phyloP scores from a whole-genome alignment of 2,113 vertebrate species.

The Semnopithecus entellus region DNA sequence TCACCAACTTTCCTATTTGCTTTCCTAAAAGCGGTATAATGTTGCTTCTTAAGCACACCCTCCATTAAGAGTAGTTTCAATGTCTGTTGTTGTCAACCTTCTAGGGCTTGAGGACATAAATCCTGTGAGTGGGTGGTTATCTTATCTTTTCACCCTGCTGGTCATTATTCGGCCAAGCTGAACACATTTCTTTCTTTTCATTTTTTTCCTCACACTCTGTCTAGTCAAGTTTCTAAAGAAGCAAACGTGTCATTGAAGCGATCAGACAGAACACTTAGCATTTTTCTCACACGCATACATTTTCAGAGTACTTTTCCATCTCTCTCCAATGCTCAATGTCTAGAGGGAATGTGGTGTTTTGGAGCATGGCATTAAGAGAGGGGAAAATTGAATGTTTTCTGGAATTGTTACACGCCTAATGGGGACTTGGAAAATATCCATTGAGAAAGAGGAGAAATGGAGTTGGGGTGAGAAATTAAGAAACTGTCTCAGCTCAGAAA shows the following conservation, averaged over 20 bases:
- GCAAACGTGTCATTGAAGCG: slow-evolving; percentile 19
- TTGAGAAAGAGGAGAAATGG: background rate
- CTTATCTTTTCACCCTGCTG: slow-evolving; percentile 51
- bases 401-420: background rate
- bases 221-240: slow-evolving; percentile 51
- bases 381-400: background rate
- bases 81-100: background rate
- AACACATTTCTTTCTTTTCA: slow-evolving; percentile 46
- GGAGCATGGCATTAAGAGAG: background rate
- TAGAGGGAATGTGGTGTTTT: background rate
- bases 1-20: background rate
- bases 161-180: slow-evolving; percentile 59
- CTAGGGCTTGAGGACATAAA: slow-evolving; percentile 10
- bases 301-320: slow-evolving; percentile 50
- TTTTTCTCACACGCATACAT: slow-evolving; percentile 37
- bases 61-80: background rate
- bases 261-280: slow-evolving; percentile 40
- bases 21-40: background rate
- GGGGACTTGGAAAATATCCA: background rate
- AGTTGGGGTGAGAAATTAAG: background rate
- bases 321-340: background rate
- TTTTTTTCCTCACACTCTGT: background rate
- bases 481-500: background rate
- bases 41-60: background rate
- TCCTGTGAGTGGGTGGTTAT: background rate